phyloP scores from a whole-genome alignment of 2,888 invertebrate genomes.

The Nephrotoma guestfalica region DNA sequence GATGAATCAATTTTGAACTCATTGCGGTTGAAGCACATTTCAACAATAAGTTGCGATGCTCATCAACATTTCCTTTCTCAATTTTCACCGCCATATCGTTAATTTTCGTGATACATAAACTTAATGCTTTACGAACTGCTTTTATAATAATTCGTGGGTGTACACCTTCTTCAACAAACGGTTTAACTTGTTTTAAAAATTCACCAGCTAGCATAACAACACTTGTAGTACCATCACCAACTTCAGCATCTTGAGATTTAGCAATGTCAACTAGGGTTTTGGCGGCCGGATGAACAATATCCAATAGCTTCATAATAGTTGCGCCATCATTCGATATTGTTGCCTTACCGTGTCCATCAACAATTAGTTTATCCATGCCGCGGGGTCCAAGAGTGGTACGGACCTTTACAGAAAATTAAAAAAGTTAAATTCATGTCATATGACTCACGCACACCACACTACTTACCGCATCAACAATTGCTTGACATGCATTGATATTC shows the following conservation, averaged over 20 bases:
- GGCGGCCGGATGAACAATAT: constrained; percentile 96
- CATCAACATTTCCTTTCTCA: constrained; percentile 47
- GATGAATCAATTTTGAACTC: constrained; percentile 93
- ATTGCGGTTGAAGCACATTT: constrained; percentile 95
- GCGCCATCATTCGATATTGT: constrained; percentile 99
- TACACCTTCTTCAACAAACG: constrained; percentile 88
- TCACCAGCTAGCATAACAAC: constrained; percentile 94
- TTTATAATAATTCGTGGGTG: constrained; percentile 89
- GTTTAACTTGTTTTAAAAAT: constrained; percentile 85
- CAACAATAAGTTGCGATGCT: constrained; percentile 40
- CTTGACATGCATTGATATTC: constrained; percentile 94
- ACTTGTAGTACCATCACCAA: constrained; percentile 97
- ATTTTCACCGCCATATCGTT: constrained; percentile 69
- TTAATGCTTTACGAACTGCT: constrained; percentile 72
- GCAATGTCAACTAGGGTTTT: constrained; percentile 97
- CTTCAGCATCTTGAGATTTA: constrained; percentile 97
- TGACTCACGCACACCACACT: neutral
- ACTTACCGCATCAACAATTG: constrained; percentile 82
- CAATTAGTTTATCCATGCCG: constrained; percentile 98
- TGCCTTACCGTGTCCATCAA: constrained; percentile 75
- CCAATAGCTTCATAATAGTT: constrained; percentile 94
- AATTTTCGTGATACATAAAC: constrained; percentile 68
- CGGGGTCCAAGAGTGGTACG: constrained; percentile 95
- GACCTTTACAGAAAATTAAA: constrained; percentile 26
- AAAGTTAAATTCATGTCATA: neutral